Conservation (phyloP, 2,888 invertebrate species). For the Allophyes oxyacanthae region DNA sequence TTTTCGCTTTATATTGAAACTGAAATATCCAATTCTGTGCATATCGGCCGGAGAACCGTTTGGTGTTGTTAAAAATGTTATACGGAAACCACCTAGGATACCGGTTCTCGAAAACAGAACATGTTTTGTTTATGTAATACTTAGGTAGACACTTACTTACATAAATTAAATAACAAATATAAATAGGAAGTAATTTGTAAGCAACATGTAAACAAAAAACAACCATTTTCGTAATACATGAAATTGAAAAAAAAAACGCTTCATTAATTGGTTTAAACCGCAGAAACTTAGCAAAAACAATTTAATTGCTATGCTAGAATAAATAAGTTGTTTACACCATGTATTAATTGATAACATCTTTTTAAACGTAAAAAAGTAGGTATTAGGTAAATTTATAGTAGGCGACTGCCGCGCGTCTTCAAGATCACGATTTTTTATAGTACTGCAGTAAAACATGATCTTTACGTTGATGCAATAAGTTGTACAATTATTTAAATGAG, state of each 20-base stretch:
- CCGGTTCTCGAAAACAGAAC: not conserved
- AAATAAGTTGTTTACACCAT: constrained; percentile 2
- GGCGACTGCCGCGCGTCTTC: no score
- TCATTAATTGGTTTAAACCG: constrained; percentile 31
- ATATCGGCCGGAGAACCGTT: not conserved
- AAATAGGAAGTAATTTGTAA: constrained; percentile 37
- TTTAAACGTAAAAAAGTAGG: no score
- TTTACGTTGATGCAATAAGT: no score
- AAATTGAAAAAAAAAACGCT: constrained; percentile 5
- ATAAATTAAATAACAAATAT: not conserved
- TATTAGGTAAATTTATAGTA: no score
- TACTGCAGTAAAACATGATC: no score
- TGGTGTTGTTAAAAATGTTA: not conserved
- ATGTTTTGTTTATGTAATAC: not conserved
- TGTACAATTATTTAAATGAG: no score
- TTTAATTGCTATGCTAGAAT: constrained; percentile 27
- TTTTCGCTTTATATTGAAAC: no score
- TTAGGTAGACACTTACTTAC: not conserved
- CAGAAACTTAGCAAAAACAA: constrained; percentile 28
- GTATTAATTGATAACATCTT: not conserved
- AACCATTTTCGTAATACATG: constrained; percentile 3
- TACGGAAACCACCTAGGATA: not conserved
- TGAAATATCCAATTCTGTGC: no score
- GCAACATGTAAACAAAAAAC: constrained; percentile 32
- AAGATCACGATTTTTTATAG: no score